A percentile compares a stretch with the other conserved stretches of the same genome.
phyloP scores from a whole-genome alignment of 2,113 vertebrate genomes.

The Sinocyclocheilus anshuiensis region DNA sequence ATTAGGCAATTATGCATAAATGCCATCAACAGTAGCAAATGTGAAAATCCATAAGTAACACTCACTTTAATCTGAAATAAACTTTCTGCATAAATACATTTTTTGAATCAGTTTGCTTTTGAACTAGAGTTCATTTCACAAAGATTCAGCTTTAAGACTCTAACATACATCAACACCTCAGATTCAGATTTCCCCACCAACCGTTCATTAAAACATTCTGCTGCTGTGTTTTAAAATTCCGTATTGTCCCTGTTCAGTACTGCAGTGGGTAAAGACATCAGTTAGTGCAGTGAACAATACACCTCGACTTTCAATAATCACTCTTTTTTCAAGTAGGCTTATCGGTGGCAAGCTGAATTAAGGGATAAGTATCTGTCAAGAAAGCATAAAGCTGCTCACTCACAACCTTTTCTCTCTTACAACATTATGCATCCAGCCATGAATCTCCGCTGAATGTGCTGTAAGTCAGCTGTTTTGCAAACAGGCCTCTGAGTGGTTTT shows the following conservation, averaged over 20 bases:
- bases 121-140: not conserved
- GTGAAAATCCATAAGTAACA: too few species aligned
- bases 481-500: not conserved
- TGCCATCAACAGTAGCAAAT: too few species aligned
- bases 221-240: not conserved
- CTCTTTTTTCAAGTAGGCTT: not conserved
- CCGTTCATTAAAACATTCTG: not conserved
- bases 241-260: not conserved
- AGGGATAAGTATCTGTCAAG: not conserved
- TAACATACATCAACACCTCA: not conserved
- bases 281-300: not conserved
- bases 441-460: not conserved
- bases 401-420: not conserved
- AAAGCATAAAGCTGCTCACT: not conserved
- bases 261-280: not conserved
- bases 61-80: too few species aligned
- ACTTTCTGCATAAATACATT: too few species aligned
- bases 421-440: not conserved
- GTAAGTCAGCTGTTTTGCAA: not conserved
- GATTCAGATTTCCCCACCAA: not conserved
- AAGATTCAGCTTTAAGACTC: not conserved
- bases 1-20: too few species aligned
- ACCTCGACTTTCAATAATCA: not conserved
- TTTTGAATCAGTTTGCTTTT: not conserved
- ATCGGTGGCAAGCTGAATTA: conserved; percentile 5